Percentiles rank a stretch among this genome's conserved stretches.
phyloP scores from a whole-genome alignment of 2,113 vertebrate genomes.

The Paradisaea rubra region DNA sequence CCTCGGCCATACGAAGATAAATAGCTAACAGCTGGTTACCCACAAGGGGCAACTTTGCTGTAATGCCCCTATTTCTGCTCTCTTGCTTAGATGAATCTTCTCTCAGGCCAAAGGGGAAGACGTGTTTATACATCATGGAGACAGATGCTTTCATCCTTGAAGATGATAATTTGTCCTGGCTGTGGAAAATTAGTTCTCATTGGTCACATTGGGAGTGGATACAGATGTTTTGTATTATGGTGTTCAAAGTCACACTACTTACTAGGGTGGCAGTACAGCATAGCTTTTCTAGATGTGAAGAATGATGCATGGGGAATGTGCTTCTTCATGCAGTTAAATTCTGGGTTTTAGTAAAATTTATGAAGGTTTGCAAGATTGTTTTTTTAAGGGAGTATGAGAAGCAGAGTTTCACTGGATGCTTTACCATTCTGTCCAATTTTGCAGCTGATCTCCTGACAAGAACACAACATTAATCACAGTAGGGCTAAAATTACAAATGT shows the following conservation, averaged over 20 bases:
- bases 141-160: conserved; percentile 68
- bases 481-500: background rate
- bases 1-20: conserved; percentile 77
- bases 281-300: background rate
- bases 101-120: conserved; percentile 61
- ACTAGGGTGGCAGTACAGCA: background rate
- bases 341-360: background rate
- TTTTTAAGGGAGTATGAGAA: background rate
- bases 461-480: background rate
- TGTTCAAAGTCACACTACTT: conserved; percentile 50
- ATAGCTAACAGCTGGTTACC: conserved; percentile 83
- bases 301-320: background rate
- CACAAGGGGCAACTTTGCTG: conserved; percentile 64
- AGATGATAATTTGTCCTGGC: conserved; percentile 60
- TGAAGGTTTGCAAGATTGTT: background rate
- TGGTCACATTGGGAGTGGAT: conserved; percentile 69
- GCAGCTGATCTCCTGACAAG: background rate
- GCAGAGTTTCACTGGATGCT: background rate
- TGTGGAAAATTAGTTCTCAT: conserved; percentile 56
- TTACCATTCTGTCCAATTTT: background rate
- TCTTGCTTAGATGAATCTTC: conserved; percentile 42
- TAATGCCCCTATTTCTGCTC: conserved; percentile 57
- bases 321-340: background rate
- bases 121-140: conserved; percentile 67
- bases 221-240: conserved; percentile 68